Conservation (phyloP, 64 coral and sea anemone species). For the Actinia tenebrosa region DNA sequence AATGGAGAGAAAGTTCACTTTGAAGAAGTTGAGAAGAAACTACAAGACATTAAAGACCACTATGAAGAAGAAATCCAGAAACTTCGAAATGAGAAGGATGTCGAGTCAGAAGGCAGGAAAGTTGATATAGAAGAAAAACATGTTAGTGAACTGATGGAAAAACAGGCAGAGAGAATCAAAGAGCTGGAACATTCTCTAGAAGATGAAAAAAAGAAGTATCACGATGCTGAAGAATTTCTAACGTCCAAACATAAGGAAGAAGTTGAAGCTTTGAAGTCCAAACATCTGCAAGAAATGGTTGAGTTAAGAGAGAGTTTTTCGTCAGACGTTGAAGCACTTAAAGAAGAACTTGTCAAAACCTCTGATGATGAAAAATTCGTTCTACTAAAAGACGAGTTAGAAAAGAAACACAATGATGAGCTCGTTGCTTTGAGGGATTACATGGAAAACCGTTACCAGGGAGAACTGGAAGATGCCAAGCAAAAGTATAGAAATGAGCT, state of each 20-base stretch:
- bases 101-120: slow-evolving; percentile 4
- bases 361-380: slow-evolving; percentile 74
- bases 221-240: slow-evolving; percentile 36
- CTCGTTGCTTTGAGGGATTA: slow-evolving; percentile 57
- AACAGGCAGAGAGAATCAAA: slow-evolving; percentile 25
- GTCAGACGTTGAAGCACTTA: slow-evolving; percentile 52
- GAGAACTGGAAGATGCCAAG: slow-evolving; percentile 7
- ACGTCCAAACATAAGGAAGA: slow-evolving; percentile 29
- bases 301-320: slow-evolving; percentile 54
- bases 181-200: slow-evolving; percentile 39
- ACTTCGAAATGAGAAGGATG: not conserved
- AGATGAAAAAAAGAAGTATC: slow-evolving; percentile 46
- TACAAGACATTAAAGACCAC: slow-evolving; percentile 65
- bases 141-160: slow-evolving; percentile 50
- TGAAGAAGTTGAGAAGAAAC: slow-evolving; percentile 70
- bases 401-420: slow-evolving; percentile 71
- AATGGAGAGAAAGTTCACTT: slow-evolving; percentile 33
- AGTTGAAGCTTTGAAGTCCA: slow-evolving; percentile 41
- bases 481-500: slow-evolving; percentile 32
- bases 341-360: slow-evolving; percentile 62
- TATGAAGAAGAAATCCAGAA: slow-evolving; percentile 44
- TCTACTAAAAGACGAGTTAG: slow-evolving; percentile 58
- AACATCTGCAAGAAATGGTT: slow-evolving; percentile 66
- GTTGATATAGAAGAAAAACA: slow-evolving; percentile 30
- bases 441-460: slow-evolving; percentile 29